These are phyloP conservation scores for Nothura maculosa DNA, from an alignment of 2,797 vertebrate genomes.

Conservation along the genomic window DNA sequence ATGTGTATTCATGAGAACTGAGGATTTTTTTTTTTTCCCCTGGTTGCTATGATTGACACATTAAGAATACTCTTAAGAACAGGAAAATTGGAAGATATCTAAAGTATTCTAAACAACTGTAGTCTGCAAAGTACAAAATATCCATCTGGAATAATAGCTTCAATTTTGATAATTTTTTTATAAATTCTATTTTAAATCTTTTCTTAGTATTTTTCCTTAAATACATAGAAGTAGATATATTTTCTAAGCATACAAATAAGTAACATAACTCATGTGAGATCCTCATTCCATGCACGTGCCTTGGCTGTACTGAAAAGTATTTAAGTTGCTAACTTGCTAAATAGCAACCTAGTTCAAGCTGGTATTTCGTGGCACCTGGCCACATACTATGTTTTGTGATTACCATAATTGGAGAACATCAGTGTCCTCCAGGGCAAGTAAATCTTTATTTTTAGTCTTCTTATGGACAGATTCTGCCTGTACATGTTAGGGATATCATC, in stretches of 20 bases:
- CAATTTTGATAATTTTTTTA: background rate
- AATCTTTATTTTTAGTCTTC: background rate
- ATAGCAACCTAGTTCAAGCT: background rate
- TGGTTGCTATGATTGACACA: background rate
- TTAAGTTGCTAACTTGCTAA: background rate
- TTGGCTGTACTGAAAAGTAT: background rate
- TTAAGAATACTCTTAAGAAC: background rate
- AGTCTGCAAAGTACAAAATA: background rate
- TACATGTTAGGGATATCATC: background rate
- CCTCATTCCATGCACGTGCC: background rate
- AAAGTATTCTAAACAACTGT: background rate
- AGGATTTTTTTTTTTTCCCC: background rate
- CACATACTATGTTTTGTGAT: background rate
- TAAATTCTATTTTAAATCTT: background rate
- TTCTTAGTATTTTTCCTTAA: background rate
- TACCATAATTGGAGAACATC: background rate
- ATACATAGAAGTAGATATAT: background rate
- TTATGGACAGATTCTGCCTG: background rate
- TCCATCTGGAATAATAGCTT: background rate
- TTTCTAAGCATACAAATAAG: background rate
- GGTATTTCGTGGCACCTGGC: background rate
- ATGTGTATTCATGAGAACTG: background rate
- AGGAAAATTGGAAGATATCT: background rate
- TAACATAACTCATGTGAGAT: background rate
- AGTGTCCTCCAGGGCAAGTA: background rate